Percentiles rank a stretch among this genome's conserved stretches.
phyloP scores from a whole-genome alignment of 2,888 invertebrate species.

The Phyllotreta striolata region DNA sequence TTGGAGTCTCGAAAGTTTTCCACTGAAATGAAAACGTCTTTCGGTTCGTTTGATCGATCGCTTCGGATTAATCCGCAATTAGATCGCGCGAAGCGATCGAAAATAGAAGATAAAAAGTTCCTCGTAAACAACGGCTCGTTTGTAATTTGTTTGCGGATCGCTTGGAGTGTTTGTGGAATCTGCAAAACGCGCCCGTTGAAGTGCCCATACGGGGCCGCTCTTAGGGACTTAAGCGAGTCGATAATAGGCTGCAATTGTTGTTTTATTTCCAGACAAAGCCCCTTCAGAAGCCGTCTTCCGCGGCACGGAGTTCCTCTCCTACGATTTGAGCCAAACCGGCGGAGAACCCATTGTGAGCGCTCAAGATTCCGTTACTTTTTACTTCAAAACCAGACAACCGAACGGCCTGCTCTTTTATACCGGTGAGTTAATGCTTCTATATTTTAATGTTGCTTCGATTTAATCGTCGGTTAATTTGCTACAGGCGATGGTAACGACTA shows the following conservation, averaged over 20 bases:
- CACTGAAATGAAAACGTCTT: too few relatives aligned
- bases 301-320: slow-evolving; percentile 90
- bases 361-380: slow-evolving; percentile 88
- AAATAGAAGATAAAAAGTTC: slow-evolving; percentile 2
- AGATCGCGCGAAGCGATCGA: slow-evolving; percentile 1
- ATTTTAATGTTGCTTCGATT: too few relatives aligned
- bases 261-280: slow-evolving; percentile 79
- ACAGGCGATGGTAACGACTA: slow-evolving; percentile 90
- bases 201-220: too few relatives aligned
- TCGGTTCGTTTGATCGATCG: too few relatives aligned
- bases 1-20: slow-evolving; percentile 2
- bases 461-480: too few relatives aligned
- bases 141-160: too few relatives aligned
- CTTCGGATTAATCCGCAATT: too few relatives aligned
- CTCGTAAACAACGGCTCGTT: too few relatives aligned
- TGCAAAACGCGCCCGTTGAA: too few relatives aligned
- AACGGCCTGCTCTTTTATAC: slow-evolving; percentile 93
- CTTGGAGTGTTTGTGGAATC: too few relatives aligned
- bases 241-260: slow-evolving; percentile 9
- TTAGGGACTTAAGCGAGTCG: neutral
- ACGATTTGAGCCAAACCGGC: slow-evolving; percentile 86
- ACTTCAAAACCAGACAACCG: slow-evolving; percentile 91
- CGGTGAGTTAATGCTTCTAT: slow-evolving; percentile 65
- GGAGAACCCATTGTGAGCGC: slow-evolving; percentile 90
- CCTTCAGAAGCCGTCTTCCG: slow-evolving; percentile 94